phyloP scores from a whole-genome alignment of 2,888 invertebrate species.

The Dynastes maya region DNA sequence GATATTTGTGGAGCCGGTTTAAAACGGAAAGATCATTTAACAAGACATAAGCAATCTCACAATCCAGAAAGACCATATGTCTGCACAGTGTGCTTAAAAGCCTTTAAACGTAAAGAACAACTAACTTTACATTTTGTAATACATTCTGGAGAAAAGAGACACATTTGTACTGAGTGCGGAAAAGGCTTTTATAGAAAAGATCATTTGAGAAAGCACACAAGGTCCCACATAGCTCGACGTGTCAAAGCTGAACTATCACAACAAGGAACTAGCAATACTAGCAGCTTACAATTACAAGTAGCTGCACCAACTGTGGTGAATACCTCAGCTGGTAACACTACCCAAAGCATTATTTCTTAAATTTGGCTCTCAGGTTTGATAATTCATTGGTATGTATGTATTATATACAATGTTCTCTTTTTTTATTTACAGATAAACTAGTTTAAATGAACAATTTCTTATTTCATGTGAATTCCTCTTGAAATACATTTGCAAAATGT shows the following conservation, averaged over 20 bases:
- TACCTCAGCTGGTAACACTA: constrained; percentile 55
- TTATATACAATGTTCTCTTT: not conserved
- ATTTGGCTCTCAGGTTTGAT: constrained; percentile 12
- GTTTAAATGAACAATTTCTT: not conserved
- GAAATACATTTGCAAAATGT: not conserved
- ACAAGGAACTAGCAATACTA: constrained; percentile 69
- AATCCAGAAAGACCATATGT: constrained; percentile 92
- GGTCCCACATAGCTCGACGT: constrained; percentile 87
- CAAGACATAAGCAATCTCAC: constrained; percentile 90
- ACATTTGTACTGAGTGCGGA: constrained; percentile 90
- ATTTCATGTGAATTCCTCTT: not conserved
- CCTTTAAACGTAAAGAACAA: constrained; percentile 92
- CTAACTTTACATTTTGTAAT: constrained; percentile 91
- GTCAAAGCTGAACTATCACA: constrained; percentile 89
- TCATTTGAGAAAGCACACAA: constrained; percentile 88
- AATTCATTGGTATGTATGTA: not conserved
- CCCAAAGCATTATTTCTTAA: constrained; percentile 63
- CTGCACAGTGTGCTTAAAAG: constrained; percentile 90
- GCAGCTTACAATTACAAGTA: constrained; percentile 67
- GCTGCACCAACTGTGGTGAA: constrained; percentile 66
- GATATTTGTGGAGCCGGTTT: constrained; percentile 92
- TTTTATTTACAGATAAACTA: constrained; percentile 18
- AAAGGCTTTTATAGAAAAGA: constrained; percentile 93
- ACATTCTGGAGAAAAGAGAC: constrained; percentile 91
- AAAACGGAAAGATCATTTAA: constrained; percentile 89